phyloP scores from a whole-genome alignment of 64 coral and sea anemone genomes.

The Acropora yongei region DNA sequence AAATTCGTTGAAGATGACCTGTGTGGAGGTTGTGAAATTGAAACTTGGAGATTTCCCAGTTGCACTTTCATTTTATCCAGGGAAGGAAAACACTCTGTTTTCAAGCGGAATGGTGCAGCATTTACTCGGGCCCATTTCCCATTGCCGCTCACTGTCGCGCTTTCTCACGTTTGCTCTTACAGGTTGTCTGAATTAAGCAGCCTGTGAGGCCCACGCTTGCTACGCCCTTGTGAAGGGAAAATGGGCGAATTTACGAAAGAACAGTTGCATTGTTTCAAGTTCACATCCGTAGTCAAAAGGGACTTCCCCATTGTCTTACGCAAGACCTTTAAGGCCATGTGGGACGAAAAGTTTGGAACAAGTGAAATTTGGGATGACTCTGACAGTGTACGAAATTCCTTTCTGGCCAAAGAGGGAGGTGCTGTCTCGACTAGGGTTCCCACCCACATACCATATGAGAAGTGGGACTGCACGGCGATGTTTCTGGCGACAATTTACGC shows the following conservation, averaged over 20 bases:
- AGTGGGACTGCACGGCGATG: neutral
- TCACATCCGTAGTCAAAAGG: neutral
- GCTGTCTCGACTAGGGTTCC: neutral
- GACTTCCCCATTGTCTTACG: neutral
- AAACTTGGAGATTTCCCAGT: no score
- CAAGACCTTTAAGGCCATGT: neutral
- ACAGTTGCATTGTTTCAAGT: neutral
- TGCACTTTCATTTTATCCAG: no score
- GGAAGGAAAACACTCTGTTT: no score
- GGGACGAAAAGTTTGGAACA: neutral
- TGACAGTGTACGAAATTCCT: neutral
- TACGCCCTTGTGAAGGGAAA: no score
- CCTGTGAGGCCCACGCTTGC: neutral
- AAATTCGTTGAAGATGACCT: no score
- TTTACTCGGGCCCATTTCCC: no score
- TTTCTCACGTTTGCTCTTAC: no score
- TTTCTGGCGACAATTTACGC: constrained; percentile 9
- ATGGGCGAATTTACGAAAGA: neutral
- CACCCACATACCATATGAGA: neutral
- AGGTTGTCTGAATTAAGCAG: neutral
- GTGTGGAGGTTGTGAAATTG: no score
- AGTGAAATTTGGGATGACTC: neutral
- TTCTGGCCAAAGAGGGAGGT: neutral
- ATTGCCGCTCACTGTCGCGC: no score
- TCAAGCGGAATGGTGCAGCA: no score